Evolutionary conservation across 2,113 vertebrate species (phyloP), one percentile per base, ranked within the genome.

Genomic region (Eidolon helvum): DNA sequence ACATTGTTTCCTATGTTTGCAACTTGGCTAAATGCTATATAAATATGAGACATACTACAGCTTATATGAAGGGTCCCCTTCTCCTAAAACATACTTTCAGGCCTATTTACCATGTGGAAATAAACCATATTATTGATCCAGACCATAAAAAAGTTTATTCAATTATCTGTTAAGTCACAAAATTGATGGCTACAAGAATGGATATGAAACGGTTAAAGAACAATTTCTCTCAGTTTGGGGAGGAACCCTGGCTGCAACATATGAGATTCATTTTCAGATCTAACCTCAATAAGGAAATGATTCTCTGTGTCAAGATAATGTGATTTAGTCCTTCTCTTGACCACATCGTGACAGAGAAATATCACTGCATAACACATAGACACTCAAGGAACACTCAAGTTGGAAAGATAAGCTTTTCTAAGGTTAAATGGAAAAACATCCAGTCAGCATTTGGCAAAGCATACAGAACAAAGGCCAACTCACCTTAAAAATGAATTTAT

Each of bases 291-390:
- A 95, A 75, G 15, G 9, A 92, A 87, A 69, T 61, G 61, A 75
- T 77, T 94, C 71, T 71, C 89, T 79, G 53, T 95, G 69, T 92
- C 69, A 90, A 97, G 78, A 96, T 95, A 94, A 92, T 71, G 38
- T 63, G 45, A 97, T 95, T 90, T 66, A 83, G 75, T 72, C 28
- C 30, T 90, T 93, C 68, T 72, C 10, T n/a, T 77, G 50, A 84
- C 79, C 79, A 90, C 33, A 71, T 0, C 48, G 57, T 71, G 63
- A 93, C 72, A 96, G 53, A 94, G 85, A 97, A 94, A 78, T 92
- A 92, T 85, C 78, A 94, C 59, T 33, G 15, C 26, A 45, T 72
- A 87, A 28, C 66, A 28, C 45, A 57, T 3, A 19, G 48, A 84
- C 38, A 91, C 28, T 40, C 38, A 90, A 43, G 59, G 74, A 95